These are phyloP conservation scores for Quadriops clusia DNA, from an alignment of 2,888 invertebrate genomes.

Conservation along the genomic window DNA sequence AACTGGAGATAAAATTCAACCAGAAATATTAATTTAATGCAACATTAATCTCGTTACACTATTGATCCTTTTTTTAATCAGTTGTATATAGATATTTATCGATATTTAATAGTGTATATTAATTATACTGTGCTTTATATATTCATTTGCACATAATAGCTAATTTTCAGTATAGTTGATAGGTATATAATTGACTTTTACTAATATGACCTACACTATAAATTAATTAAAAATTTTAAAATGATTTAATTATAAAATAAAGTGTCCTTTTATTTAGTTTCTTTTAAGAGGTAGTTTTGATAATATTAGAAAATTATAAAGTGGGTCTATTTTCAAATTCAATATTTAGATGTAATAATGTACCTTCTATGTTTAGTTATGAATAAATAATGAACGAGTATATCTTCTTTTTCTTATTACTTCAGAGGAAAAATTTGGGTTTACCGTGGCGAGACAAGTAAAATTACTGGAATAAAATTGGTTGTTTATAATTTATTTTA, in stretches of 20 bases:
- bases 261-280: constrained; percentile 22
- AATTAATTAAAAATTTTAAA: constrained; percentile 10
- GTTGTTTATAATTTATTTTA: too few species aligned
- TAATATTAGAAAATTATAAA: constrained; percentile 15
- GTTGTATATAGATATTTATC: constrained; percentile 20
- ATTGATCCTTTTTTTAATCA: constrained; percentile 14
- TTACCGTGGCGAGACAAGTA: too few species aligned
- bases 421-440: too few species aligned
- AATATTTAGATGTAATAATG: constrained; percentile 16
- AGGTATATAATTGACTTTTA: constrained; percentile 15
- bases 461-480: too few species aligned
- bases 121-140: constrained; percentile 20
- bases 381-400: constrained; percentile 15
- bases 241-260: constrained; percentile 15
- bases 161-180: constrained; percentile 19
- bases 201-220: constrained; percentile 12
- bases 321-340: constrained; percentile 17
- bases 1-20: too few species aligned
- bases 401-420: too few species aligned
- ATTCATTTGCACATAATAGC: constrained; percentile 22
- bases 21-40: constrained; percentile 11
- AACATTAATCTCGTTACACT: constrained; percentile 12
- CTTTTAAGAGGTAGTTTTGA: constrained; percentile 19
- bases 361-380: constrained; percentile 17
- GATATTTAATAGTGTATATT: constrained; percentile 16